phyloP scores from a whole-genome alignment of 2,888 invertebrate species.

The Brachynemurus nebulosus region DNA sequence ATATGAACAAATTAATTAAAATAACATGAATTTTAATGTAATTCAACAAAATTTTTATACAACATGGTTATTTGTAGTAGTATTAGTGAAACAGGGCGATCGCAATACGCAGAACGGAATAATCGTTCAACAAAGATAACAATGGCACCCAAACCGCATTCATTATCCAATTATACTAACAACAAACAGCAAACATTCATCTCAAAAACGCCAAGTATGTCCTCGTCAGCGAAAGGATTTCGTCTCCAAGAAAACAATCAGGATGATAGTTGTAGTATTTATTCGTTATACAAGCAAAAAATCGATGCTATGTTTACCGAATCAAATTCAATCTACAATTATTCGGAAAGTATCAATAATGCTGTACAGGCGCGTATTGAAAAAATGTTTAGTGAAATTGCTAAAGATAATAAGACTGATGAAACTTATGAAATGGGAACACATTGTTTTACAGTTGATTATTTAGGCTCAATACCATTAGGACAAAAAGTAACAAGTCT shows the following conservation, averaged over 20 bases:
- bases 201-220: constrained; percentile 18
- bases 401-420: constrained; percentile 40
- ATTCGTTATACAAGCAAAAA: constrained; percentile 65
- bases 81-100: not conserved
- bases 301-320: constrained; percentile 80
- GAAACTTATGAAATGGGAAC: constrained; percentile 34
- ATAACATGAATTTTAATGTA: not conserved
- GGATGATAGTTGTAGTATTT: constrained; percentile 29
- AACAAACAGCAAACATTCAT: constrained; percentile 1
- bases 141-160: constrained; percentile 9
- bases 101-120: not conserved
- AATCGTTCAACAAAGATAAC: not conserved
- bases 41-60: not conserved
- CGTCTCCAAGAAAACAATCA: constrained; percentile 26
- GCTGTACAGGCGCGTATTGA: constrained; percentile 78
- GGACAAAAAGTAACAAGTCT: constrained; percentile 69
- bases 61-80: constrained; percentile 8
- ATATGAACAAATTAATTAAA: not conserved
- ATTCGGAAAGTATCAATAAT: constrained; percentile 38
- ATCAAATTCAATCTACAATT: constrained; percentile 17
- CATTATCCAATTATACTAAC: constrained; percentile 3
- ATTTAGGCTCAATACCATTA: constrained; percentile 67
- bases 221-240: constrained; percentile 25
- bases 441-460: constrained; percentile 53
- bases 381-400: constrained; percentile 67